These are phyloP conservation scores for Heliothis peltigera DNA, from an alignment of 2,888 invertebrate species.

Conservation along the genomic window DNA sequence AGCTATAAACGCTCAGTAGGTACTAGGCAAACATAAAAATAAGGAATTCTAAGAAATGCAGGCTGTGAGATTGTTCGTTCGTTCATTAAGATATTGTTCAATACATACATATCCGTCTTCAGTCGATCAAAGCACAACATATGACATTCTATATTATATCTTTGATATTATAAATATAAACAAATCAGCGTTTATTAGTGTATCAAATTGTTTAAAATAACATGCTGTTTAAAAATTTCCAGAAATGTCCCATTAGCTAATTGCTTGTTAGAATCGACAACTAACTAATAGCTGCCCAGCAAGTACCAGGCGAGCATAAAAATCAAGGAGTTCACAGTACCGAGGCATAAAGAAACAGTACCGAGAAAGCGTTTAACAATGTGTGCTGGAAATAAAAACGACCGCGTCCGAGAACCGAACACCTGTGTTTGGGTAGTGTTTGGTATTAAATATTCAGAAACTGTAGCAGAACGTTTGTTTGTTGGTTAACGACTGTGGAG, in stretches of 20 bases:
- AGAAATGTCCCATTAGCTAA: constrained; percentile 3
- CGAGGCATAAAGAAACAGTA: constrained; percentile 18
- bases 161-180: too few relatives aligned
- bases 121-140: too few relatives aligned
- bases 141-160: too few relatives aligned
- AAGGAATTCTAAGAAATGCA: too few relatives aligned
- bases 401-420: constrained; percentile 29
- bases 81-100: too few relatives aligned
- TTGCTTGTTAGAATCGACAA: neutral
- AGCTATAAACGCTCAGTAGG: too few relatives aligned
- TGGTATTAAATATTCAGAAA: constrained; percentile 47
- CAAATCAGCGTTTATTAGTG: too few relatives aligned
- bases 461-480: constrained; percentile 13
- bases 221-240: too few relatives aligned
- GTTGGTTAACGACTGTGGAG: constrained; percentile 19
- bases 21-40: too few relatives aligned
- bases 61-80: too few relatives aligned
- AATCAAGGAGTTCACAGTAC: constrained; percentile 32
- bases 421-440: constrained; percentile 46
- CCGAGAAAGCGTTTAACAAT: constrained; percentile 33
- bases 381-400: constrained; percentile 42
- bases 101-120: too few relatives aligned
- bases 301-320: constrained; percentile 40
- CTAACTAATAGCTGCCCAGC: neutral
- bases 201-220: too few relatives aligned